Evolutionary conservation across 2,888 invertebrate species (phyloP).

Genomic region (Laspeyria flexula): DNA sequence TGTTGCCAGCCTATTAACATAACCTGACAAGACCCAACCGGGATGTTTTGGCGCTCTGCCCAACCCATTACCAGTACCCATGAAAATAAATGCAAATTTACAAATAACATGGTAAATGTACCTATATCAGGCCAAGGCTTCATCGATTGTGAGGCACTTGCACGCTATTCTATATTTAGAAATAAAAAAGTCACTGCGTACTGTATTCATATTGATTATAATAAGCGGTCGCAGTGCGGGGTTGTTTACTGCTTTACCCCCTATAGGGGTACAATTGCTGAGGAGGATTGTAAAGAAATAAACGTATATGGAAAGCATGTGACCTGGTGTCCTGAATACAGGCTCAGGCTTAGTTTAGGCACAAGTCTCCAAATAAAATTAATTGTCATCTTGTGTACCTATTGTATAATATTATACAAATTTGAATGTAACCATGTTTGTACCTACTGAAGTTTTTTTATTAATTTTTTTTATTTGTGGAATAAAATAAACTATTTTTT

Average conservation of each 20-base stretch:
- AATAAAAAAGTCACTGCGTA: constrained; percentile 26
- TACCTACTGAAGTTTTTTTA: no score
- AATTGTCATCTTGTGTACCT: no score
- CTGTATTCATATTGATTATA: constrained; percentile 37
- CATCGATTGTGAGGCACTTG: constrained; percentile 65
- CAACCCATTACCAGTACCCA: constrained; percentile 21
- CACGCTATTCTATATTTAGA: constrained; percentile 71
- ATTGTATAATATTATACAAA: no score
- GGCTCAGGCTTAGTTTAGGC: no score
- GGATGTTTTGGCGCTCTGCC: constrained; percentile 22
- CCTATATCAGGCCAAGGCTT: constrained; percentile 69
- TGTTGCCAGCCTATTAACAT: no score
- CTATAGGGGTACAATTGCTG: not conserved
- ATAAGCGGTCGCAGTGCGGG: constrained; percentile 37
- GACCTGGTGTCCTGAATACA: no score
- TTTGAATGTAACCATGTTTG: no score
- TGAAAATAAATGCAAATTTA: constrained; percentile 44
- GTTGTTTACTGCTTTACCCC: constrained; percentile 9
- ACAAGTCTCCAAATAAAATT: no score
- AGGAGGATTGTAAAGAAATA: not conserved
- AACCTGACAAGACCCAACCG: not conserved
- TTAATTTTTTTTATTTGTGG: no score
- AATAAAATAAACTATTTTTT: no score
- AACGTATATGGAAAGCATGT: not conserved
- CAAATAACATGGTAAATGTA: constrained; percentile 52